Evolutionary conservation across 2,797 vertebrate genomes (phyloP).

Genomic region (Etheostoma nigrum): DNA sequence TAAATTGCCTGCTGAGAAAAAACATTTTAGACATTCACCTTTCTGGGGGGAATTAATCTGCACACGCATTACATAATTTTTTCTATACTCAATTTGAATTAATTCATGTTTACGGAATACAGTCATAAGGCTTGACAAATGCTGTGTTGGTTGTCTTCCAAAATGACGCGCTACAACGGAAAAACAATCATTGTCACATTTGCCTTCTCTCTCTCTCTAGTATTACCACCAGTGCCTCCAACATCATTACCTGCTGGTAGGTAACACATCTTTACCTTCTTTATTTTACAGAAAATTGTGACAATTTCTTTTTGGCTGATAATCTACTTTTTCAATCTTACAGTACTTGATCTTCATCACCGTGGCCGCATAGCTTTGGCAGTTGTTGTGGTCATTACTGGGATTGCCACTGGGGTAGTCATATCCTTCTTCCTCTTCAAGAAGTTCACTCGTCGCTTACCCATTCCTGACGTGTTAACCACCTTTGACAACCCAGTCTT

Average conservation of each 20-base stretch:
- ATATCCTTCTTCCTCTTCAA: neutral
- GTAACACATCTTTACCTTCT: neutral
- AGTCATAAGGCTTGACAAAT: neutral
- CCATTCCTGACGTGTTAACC: neutral
- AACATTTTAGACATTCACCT: too few species aligned
- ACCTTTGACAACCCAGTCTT: constrained; percentile 63
- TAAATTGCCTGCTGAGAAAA: too few species aligned
- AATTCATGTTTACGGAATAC: too few species aligned
- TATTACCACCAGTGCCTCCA: neutral
- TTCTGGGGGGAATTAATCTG: too few species aligned
- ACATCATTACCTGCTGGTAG: fast-evolving
- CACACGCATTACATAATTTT: neutral
- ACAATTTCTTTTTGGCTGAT: neutral
- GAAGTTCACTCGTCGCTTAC: constrained; percentile 31
- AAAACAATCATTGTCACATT: constrained; percentile 1
- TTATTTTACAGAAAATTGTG: neutral
- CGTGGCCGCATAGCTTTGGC: neutral
- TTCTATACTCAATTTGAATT: neutral
- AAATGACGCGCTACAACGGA: neutral
- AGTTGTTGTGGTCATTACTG: constrained; percentile 4
- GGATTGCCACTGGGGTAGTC: neutral
- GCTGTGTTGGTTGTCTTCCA: neutral
- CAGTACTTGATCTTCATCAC: fast-evolving
- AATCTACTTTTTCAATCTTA: neutral
- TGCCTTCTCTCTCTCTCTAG: constrained; percentile 16